These are phyloP conservation scores for Panagrolaimus sp. DNA, from an alignment of 1,140 invertebrate species.

Conservation along the genomic window DNA sequence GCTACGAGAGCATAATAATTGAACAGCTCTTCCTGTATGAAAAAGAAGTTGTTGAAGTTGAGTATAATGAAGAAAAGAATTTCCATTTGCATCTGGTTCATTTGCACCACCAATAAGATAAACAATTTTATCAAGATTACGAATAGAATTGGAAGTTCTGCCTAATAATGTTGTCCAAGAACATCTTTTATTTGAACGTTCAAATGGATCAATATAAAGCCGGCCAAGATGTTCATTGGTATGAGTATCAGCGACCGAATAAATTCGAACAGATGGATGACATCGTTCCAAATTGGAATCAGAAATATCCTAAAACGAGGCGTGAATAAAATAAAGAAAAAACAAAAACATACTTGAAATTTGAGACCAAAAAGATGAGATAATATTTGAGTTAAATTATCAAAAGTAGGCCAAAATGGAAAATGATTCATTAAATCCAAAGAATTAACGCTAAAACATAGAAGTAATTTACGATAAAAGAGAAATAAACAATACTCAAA, in stretches of 20 bases:
- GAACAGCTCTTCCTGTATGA: conserved; percentile 49
- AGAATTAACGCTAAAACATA: conserved; percentile 45
- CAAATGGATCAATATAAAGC: conserved; percentile 53
- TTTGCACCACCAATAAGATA: conserved; percentile 52
- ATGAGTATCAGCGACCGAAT: conserved; percentile 42
- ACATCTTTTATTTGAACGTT: conserved; percentile 40
- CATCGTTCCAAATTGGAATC: conserved; percentile 41
- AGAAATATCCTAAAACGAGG: conserved; percentile 37
- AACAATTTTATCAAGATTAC: conserved; percentile 51
- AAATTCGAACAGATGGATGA: conserved; percentile 51
- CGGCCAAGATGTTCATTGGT: conserved; percentile 51
- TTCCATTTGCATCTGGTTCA: conserved; percentile 31
- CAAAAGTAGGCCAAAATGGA: conserved; percentile 55
- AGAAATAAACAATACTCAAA: conserved; percentile 34
- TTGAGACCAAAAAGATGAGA: conserved; percentile 40
- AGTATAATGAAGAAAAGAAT: conserved; percentile 47
- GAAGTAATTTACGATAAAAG: not conserved
- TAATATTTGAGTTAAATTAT: conserved; percentile 38
- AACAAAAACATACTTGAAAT: conserved; percentile 29
- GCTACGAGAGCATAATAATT: conserved; percentile 43
- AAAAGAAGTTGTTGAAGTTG: conserved; percentile 46
- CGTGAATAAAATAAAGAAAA: too few relatives aligned
- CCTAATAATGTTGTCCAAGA: conserved; percentile 46
- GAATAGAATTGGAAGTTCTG: conserved; percentile 44
- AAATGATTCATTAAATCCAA: conserved; percentile 57